phyloP scores from a whole-genome alignment of 2,113 vertebrate species.

The Lucifuga dentata region DNA sequence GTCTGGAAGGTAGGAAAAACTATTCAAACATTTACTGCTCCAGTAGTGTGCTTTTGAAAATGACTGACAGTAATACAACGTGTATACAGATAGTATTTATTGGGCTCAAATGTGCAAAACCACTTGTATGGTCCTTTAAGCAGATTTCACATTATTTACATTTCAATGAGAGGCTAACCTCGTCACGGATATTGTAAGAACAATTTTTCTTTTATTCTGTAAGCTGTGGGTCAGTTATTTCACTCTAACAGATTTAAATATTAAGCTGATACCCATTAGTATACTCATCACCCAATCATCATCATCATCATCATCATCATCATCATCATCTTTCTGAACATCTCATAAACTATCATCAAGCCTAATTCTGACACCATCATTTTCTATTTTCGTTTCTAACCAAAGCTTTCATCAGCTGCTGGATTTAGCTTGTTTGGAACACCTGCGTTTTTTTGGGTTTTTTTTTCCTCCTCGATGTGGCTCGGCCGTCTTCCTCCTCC shows the following conservation, averaged over 20 bases:
- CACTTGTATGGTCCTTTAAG: too few relatives aligned
- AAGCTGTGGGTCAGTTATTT: constrained; percentile 12
- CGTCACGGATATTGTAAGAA: too few relatives aligned
- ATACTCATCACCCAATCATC: constrained; percentile 12
- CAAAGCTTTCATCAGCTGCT: constrained; percentile 36
- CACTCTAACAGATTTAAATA: constrained; percentile 12
- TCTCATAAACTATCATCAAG: constrained; percentile 34
- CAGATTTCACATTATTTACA: too few relatives aligned
- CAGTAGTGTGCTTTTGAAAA: too few relatives aligned
- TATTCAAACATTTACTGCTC: too few relatives aligned
- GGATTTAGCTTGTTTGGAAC: constrained; percentile 52
- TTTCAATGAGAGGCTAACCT: too few relatives aligned
- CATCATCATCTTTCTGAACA: constrained; percentile 22
- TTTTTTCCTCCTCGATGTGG: constrained; percentile 7
- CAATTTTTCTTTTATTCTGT: too few relatives aligned
- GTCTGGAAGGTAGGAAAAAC: too few relatives aligned
- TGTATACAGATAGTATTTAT: too few relatives aligned
- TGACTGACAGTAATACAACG: too few relatives aligned
- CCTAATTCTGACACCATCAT: constrained; percentile 31
- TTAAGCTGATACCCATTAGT: background rate
- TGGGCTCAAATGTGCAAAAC: too few relatives aligned
- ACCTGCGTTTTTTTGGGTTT: constrained; percentile 64
- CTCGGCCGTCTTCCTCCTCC: constrained; percentile 13
- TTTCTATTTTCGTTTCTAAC: constrained; percentile 40
- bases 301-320: constrained; percentile 5